Percentiles rank a stretch among this genome's conserved stretches.
Evolutionary conservation across 92 coral and sea anemone species (phyloP).

Genomic region (Epizoanthus illoricatus): DNA sequence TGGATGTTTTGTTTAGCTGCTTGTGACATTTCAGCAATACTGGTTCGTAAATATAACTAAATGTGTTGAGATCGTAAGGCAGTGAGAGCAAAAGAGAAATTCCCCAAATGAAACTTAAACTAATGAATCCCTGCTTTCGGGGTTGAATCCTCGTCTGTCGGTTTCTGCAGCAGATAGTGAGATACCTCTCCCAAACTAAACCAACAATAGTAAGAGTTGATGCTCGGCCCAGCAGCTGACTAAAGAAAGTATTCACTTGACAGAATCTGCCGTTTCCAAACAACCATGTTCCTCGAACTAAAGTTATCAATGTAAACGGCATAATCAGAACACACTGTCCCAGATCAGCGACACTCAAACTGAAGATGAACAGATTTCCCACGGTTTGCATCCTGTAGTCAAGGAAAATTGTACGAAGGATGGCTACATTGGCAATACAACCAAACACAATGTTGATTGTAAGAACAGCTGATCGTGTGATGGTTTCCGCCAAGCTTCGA

Average conservation of each 20-base stretch:
- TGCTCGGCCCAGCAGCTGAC: background rate
- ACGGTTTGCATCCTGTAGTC: constrained; percentile 6
- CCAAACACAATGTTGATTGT: background rate
- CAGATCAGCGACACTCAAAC: constrained; percentile 12
- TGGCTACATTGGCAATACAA: background rate
- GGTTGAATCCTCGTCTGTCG: background rate
- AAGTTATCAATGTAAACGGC: constrained; percentile 1
- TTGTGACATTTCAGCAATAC: background rate
- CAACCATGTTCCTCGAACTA: background rate
- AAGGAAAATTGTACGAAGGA: background rate
- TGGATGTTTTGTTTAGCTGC: background rate
- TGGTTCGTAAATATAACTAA: background rate
- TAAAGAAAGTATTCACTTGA: constrained; percentile 2
- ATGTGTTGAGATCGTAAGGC: background rate
- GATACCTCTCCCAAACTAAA: background rate
- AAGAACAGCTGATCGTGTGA: background rate
- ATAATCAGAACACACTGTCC: constrained; percentile 11
- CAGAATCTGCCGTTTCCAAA: background rate
- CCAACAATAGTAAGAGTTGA: background rate
- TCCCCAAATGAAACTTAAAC: background rate
- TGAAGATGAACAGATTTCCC: constrained; percentile 1
- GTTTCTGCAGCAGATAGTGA: background rate
- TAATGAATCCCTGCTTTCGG: background rate
- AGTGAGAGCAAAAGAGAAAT: background rate
- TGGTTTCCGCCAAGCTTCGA: background rate